A percentile compares a stretch with the other conserved stretches of the same genome.
Evolutionary conservation across 2,797 vertebrate species (phyloP).

Genomic region (Cuniculus paca): DNA sequence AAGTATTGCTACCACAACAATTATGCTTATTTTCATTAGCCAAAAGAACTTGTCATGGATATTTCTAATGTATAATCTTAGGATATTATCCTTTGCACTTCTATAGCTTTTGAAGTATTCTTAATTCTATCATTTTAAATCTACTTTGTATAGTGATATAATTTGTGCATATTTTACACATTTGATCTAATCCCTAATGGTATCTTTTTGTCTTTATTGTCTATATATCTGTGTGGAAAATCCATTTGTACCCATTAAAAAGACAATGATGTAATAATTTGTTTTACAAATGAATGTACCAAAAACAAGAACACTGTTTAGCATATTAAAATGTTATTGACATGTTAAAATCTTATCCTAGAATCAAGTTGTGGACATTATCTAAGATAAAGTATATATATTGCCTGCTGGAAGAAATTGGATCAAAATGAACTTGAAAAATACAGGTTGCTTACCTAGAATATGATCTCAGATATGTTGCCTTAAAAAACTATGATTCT

Average conservation of each 20-base stretch:
- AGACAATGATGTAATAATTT: neutral
- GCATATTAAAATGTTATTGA: neutral
- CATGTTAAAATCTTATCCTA: conserved; percentile 1
- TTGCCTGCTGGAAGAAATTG: neutral
- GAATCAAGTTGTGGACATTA: neutral
- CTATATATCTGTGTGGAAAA: too few relatives aligned
- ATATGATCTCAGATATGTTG: neutral
- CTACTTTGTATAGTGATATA: neutral
- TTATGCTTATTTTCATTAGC: neutral
- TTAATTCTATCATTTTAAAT: conserved; percentile 1
- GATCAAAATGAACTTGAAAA: conserved; percentile 9
- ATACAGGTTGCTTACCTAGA: neutral
- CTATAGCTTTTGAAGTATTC: neutral
- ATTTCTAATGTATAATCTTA: neutral
- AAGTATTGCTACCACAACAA: neutral
- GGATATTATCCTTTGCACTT: neutral
- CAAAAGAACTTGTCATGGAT: neutral
- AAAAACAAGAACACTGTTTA: neutral
- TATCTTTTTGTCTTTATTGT: neutral
- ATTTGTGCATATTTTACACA: neutral
- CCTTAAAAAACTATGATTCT: neutral
- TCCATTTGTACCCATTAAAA: neutral
- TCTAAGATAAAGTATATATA: neutral
- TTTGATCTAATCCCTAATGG: neutral
- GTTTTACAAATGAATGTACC: neutral